Evolutionary conservation across 1,140 invertebrate species (phyloP), one percentile per base, ranked within the genome.

Genomic region (Laupala kohalensis): DNA sequence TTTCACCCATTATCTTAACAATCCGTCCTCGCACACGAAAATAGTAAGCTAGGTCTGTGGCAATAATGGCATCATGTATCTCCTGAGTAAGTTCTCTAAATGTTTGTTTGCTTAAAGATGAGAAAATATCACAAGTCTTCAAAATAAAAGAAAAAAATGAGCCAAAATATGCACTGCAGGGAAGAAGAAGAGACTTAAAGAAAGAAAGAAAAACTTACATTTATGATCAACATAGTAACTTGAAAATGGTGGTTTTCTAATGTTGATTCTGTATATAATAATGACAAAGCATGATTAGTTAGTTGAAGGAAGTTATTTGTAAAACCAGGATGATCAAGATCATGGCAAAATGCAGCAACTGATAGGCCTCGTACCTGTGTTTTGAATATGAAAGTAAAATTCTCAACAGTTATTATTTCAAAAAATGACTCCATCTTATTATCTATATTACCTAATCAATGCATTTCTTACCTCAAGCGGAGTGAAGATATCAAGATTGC

Each of bases 241-340:
- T 80, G 80, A 74, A 80, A 85, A 74, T 87, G 86, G 74, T 86
- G 85, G 74, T 86, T 80, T 75, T 87, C 86, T 70, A 85, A 76
- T 72, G 80, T 80, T 3, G 86, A 86, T 23, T 80, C 78, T 26
- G 78, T 77, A 77, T 87, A 86, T 75, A 86, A 80, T 62, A 77
- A 76, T 0, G 83, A 73, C 9, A 86, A 76, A 5, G 80, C 79
- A 72, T 85, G 80, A 65, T 84, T 81, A 24, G 78, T 80, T 9
- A 83, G 74, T 65, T 80, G 72, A 3, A 87, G 77, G 77, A 82
- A 86, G 75, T 84, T 86, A 76, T 87, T 87, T 67, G 85, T 86
- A 71, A 80, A 81, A 4, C 85, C 86, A 0, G 80, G 80, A 75
- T 86, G 85, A 75, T 87, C 85, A 30, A 86, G 73, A 74, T 87